Base-by-base conservation (phyloP, 2,797 vertebrate genomes). In the Cephalopachus bancanus region DNA sequence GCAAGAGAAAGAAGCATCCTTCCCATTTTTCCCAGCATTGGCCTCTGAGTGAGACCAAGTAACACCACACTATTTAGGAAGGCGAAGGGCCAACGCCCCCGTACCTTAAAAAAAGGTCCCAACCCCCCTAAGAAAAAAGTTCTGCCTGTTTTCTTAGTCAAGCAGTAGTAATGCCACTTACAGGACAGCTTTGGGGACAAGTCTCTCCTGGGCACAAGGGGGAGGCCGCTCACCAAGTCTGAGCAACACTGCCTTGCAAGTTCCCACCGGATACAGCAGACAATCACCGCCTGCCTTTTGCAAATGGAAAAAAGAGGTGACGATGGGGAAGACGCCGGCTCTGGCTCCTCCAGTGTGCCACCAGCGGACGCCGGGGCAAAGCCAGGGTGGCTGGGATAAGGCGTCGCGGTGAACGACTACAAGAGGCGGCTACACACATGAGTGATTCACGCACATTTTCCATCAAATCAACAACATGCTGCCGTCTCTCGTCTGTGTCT, bases 241-340 rank as follows among this genome's bases (percentile, higher is more conserved):
- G 26, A 62, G 79, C 59, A 74, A 19, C 33, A 57, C 20, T 10
- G 59, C 49, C 86, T 86, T 57, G 69, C 72, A 65, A 71, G 30
- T 78, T 72, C 79, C 93, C 95, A 80, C 72, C 26, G 30, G 97
- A 90, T 76, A 64, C 53, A 37, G 76, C 1, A 30, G 30, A 83
- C 91, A 89, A 55, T 44, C 60, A 87, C 15, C 62, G 93, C 89
- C 4, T 64, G 55, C 74, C 62, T 84, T 95, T 55, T 95, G 72
- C 86, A 89, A 89, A 83, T 5, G 51, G 75, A 59, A 91, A 94
- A 89, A 88, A 2, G 33, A 93, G 85, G 60, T 72, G 55, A 60
- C 10, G 75, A 83, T 65, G 64, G 65, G 79, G 80, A 89, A 65
- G 95, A 76, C 4, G 26, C 72, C 87, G 57, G 64, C 74, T 67